Percentiles rank a stretch among this genome's conserved stretches.
Conservation (phyloP, 2,113 vertebrate genomes). For the Carassius carassius region DNA sequence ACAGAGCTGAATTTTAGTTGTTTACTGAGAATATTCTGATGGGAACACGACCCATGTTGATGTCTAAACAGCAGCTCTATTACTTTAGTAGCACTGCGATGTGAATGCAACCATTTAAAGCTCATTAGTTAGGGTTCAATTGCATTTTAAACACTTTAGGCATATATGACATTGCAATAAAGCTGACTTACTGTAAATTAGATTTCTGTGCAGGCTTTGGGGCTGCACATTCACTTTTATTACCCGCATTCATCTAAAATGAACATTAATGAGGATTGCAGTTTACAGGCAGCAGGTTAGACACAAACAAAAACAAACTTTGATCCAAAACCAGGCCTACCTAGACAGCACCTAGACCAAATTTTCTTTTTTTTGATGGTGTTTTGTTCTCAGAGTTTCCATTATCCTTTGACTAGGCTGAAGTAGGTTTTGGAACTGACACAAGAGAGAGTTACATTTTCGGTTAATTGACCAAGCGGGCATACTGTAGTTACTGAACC, state of each 20-base stretch:
- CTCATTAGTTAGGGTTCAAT: slow-evolving; percentile 18
- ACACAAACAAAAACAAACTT: neutral
- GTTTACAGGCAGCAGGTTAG: neutral
- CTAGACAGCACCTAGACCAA: too few relatives aligned
- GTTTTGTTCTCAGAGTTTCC: neutral
- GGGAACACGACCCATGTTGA: neutral
- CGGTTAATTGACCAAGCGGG: neutral
- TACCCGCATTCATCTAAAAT: slow-evolving; percentile 23
- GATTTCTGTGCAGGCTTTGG: slow-evolving; percentile 10
- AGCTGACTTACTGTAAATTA: slow-evolving; percentile 20
- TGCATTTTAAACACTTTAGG: slow-evolving; percentile 20
- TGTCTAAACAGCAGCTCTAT: slow-evolving; percentile 11
- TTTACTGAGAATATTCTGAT: neutral
- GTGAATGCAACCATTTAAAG: slow-evolving; percentile 7
- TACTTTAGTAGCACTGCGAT: neutral
- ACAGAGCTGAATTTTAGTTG: slow-evolving; percentile 15
- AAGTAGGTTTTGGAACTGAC: slow-evolving; percentile 7
- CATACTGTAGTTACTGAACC: neutral
- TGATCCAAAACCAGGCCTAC: neutral
- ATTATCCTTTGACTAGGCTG: neutral
- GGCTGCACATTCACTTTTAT: slow-evolving; percentile 24
- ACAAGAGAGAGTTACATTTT: neutral
- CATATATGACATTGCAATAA: slow-evolving; percentile 5
- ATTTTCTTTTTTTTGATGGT: too few relatives aligned
- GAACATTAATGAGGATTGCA: neutral